phyloP scores from a whole-genome alignment of 2,113 vertebrate genomes.

The Athene cunicularia region DNA sequence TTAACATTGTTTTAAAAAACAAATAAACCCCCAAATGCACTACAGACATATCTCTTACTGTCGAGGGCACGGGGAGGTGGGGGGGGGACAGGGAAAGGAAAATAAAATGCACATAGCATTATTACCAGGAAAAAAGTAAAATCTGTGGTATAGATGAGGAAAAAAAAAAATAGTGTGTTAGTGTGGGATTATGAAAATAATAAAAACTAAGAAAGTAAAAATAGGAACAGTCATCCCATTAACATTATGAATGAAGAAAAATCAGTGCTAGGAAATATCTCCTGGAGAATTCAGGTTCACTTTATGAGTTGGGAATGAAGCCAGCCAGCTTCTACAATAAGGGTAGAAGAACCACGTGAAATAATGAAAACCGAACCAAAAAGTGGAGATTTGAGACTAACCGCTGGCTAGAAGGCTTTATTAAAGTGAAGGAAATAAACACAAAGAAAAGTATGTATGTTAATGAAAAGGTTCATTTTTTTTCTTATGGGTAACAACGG shows the following conservation, averaged over 20 bases:
- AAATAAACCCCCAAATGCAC: not conserved
- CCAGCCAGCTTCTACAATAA: conserved; percentile 29
- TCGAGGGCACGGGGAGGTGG: accelerated
- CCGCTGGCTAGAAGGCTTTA: not conserved
- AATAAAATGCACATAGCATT: not conserved
- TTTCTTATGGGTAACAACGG: not conserved
- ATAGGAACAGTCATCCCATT: not conserved
- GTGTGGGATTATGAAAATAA: not conserved
- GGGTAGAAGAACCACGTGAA: conserved; percentile 14
- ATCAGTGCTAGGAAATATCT: conserved; percentile 42
- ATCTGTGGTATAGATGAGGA: not conserved
- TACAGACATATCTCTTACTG: not conserved
- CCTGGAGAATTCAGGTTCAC: not conserved
- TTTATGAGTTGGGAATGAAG: conserved; percentile 55
- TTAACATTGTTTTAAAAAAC: not conserved
- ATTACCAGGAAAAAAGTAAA: not conserved
- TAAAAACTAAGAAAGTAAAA: conserved; percentile 9
- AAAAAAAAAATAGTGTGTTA: not conserved
- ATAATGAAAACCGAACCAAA: conserved; percentile 3
- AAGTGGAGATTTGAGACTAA: not conserved
- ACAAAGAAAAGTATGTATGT: not conserved
- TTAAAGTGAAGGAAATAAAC: conserved; percentile 44
- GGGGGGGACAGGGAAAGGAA: not conserved
- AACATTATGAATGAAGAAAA: conserved; percentile 1
- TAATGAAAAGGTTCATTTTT: conserved; percentile 22